These are phyloP conservation scores for Myotis planiceps DNA, from an alignment of 2,797 vertebrate genomes.

Conservation along the genomic window DNA sequence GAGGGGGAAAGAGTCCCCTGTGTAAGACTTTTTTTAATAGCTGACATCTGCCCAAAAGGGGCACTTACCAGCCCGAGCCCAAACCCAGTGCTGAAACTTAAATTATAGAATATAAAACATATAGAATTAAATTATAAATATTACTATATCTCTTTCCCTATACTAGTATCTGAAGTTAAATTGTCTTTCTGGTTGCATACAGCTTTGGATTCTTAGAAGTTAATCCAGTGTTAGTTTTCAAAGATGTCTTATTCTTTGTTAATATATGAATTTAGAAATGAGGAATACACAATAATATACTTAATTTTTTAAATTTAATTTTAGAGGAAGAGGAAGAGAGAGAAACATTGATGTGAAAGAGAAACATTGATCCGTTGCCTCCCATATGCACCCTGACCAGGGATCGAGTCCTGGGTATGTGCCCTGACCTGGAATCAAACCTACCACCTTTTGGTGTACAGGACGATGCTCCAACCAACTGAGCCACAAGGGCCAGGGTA, in stretches of 20 bases:
- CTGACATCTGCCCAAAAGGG: neutral
- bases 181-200: neutral
- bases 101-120: neutral
- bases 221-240: neutral
- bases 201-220: neutral
- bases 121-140: conserved; percentile 4
- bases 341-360: neutral
- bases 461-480: neutral
- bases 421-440: neutral
- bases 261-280: neutral
- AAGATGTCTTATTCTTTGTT: conserved; percentile 30
- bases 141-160: neutral
- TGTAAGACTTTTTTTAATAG: neutral
- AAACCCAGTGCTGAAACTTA: neutral
- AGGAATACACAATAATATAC: neutral
- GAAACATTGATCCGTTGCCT: neutral
- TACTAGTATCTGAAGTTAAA: neutral
- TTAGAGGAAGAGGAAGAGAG: neutral
- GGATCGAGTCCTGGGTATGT: neutral
- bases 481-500: neutral
- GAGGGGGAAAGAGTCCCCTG: too few species aligned
- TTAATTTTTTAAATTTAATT: neutral
- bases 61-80: neutral
- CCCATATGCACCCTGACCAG: neutral
- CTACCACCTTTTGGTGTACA: neutral